phyloP scores from a whole-genome alignment of 2,113 vertebrate genomes.

The Narcine bancroftii region DNA sequence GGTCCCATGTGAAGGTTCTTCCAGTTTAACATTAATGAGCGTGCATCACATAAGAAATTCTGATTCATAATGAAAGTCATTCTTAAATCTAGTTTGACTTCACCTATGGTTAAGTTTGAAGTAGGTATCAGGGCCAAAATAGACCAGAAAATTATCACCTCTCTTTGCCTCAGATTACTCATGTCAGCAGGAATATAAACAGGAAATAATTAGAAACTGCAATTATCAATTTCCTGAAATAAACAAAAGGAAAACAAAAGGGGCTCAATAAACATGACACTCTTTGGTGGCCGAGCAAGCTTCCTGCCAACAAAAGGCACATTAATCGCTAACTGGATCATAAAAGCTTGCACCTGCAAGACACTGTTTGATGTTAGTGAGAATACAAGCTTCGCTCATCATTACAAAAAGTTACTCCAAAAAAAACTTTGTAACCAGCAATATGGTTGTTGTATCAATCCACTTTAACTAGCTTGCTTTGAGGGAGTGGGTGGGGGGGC shows the following conservation, averaged over 20 bases:
- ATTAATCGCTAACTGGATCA: conserved; percentile 25
- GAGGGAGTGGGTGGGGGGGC: no score
- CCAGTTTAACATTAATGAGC: conserved; percentile 3
- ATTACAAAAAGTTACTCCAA: not conserved
- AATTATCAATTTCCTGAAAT: conserved; percentile 38
- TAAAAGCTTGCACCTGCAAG: conserved; percentile 34
- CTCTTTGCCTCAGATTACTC: not conserved
- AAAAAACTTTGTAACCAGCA: not conserved
- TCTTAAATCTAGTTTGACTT: conserved; percentile 22
- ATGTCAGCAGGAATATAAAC: conserved; percentile 31
- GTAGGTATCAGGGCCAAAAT: not conserved
- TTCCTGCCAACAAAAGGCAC: conserved; percentile 33
- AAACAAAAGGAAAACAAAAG: conserved; percentile 38
- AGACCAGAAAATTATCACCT: not conserved
- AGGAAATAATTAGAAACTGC: conserved; percentile 36
- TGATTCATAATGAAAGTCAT: not conserved
- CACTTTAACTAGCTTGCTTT: not conserved
- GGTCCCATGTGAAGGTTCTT: conserved; percentile 47
- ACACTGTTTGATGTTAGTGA: conserved; percentile 28
- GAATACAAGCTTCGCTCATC: conserved; percentile 7
- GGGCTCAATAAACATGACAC: conserved; percentile 31
- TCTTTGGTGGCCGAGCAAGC: conserved; percentile 9
- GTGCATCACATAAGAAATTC: not conserved
- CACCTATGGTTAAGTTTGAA: not conserved
- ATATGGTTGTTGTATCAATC: not conserved